These are phyloP conservation scores for Bombus terrestris DNA, from an alignment of 1,140 invertebrate genomes.

Conservation along the genomic window DNA sequence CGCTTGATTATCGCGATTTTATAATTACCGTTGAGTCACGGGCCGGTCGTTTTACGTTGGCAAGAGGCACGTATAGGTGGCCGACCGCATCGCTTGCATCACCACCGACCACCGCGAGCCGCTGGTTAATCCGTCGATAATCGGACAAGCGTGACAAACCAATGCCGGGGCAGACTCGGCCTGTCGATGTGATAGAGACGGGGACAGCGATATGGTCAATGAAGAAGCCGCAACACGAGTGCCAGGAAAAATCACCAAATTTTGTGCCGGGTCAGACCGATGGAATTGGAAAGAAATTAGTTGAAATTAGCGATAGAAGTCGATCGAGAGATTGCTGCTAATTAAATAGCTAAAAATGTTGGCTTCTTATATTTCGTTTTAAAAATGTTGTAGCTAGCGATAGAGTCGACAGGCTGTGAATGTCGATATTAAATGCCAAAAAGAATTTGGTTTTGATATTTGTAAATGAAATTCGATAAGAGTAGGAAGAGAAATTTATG, in stretches of 20 bases:
- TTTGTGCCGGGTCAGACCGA: background rate
- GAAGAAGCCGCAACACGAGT: constrained; percentile 13
- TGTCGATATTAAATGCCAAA: background rate
- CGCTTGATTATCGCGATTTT: constrained; percentile 14
- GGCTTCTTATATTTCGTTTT: background rate
- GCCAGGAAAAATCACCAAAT: constrained; percentile 33
- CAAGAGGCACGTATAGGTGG: background rate
- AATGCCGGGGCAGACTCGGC: constrained; percentile 3
- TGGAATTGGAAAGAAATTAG: background rate
- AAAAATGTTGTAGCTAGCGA: no score
- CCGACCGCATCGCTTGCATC: constrained; percentile 37
- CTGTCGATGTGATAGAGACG: background rate
- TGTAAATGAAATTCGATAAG: background rate
- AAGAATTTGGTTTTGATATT: background rate
- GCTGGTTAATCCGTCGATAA: constrained; percentile 67
- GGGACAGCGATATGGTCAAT: background rate
- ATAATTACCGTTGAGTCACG: background rate
- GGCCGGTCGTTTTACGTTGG: background rate
- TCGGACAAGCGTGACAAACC: constrained; percentile 66
- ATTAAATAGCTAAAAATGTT: background rate
- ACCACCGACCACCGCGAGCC: constrained; percentile 10
- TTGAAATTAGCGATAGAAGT: background rate
- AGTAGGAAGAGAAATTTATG: background rate
- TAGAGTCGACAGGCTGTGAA: no score
- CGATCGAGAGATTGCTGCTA: background rate